A percentile compares a stretch with the other conserved stretches of the same genome.
phyloP scores from a whole-genome alignment of 1,140 invertebrate genomes.

The Pseudoatta argentina region DNA sequence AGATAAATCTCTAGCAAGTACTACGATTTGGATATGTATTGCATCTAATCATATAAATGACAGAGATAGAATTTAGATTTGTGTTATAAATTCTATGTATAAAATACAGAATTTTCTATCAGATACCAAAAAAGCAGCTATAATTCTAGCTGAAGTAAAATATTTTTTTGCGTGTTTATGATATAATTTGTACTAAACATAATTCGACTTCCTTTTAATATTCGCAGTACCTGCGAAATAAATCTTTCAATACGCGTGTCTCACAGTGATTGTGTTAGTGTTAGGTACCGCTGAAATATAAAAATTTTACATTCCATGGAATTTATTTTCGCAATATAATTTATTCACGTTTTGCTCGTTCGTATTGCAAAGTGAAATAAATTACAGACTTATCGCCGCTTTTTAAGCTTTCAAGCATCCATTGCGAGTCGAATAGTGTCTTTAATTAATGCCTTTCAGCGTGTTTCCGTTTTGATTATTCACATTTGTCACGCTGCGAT shows the following conservation, averaged over 20 bases:
- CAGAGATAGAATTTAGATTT: no score
- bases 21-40: no score
- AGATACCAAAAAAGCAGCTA: no score
- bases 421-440: background rate
- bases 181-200: background rate
- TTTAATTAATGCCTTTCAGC: constrained; percentile 26
- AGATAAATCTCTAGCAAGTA: no score
- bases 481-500: constrained; percentile 13
- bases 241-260: constrained; percentile 11
- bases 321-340: constrained; percentile 26
- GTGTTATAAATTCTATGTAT: no score
- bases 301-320: background rate
- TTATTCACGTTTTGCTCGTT: constrained; percentile 17
- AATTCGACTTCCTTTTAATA: constrained; percentile 4
- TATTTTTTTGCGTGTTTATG: background rate
- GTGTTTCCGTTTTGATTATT: constrained; percentile 40
- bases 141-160: no score
- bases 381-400: constrained; percentile 40
- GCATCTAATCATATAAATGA: no score
- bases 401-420: constrained; percentile 13
- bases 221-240: background rate
- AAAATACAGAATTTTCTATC: no score
- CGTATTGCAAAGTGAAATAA: constrained; percentile 34
- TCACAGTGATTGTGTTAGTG: constrained; percentile 25
- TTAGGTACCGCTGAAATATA: background rate